Conservation (phyloP, 2,888 invertebrate species). For the Chouioia cunea region DNA sequence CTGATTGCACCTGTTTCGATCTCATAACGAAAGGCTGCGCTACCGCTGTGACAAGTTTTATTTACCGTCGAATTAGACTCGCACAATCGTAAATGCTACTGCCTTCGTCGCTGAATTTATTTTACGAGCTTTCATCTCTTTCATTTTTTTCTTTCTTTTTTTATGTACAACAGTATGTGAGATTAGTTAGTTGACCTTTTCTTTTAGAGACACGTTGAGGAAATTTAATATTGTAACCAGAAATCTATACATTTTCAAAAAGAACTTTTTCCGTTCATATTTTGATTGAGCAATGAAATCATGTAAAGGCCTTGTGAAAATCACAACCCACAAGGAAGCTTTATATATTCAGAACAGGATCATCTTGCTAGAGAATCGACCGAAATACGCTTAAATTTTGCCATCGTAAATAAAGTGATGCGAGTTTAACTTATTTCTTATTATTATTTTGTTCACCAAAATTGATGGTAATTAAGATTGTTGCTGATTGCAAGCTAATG, state of each 20-base stretch:
- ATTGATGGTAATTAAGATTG: conserved; percentile 33
- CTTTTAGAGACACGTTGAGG: not conserved
- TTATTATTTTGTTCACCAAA: not conserved
- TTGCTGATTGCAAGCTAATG: conserved; percentile 10
- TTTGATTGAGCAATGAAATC: conserved; percentile 64
- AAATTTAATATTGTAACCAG: conserved; percentile 30
- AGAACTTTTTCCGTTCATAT: conserved; percentile 58
- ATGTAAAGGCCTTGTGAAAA: not conserved
- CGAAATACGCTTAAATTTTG: conserved; percentile 30
- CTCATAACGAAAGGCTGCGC: conserved; percentile 25
- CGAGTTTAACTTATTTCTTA: conserved; percentile 17
- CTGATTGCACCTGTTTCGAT: conserved; percentile 43
- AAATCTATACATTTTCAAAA: conserved; percentile 37
- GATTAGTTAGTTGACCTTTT: not conserved
- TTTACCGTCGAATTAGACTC: conserved; percentile 27
- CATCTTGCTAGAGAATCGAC: not conserved
- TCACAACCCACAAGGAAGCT: conserved; percentile 19
- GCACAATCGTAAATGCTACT: too few species aligned
- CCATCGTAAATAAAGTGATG: conserved; percentile 35
- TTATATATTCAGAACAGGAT: too few species aligned
- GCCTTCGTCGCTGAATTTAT: too few species aligned
- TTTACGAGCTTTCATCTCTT: too few species aligned
- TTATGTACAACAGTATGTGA: too few species aligned
- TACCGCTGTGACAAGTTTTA: conserved; percentile 23
- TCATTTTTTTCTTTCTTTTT: too few species aligned